Conservation (phyloP, 2,113 vertebrate genomes). For the Nibea albiflora region DNA sequence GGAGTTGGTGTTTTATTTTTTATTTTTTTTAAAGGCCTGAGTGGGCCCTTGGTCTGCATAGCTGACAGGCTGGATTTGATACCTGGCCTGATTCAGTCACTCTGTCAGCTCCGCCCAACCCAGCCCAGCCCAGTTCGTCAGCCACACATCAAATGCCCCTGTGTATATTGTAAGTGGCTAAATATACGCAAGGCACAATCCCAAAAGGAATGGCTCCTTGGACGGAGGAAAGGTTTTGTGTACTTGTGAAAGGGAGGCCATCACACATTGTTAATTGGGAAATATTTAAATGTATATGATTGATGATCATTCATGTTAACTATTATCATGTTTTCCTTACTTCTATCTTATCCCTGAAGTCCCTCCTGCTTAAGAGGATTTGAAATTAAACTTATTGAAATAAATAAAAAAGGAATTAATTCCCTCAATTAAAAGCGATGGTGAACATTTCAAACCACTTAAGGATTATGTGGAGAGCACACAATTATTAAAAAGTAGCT, state of each 20-base stretch:
- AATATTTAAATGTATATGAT: too few species aligned
- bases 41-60: slow-evolving; percentile 66
- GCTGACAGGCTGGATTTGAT: slow-evolving; percentile 78
- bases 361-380: background rate
- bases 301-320: background rate
- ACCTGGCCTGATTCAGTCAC: slow-evolving; percentile 84
- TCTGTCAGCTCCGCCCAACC: slow-evolving; percentile 52
- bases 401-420: background rate
- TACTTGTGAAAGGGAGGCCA: background rate
- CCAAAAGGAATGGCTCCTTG: slow-evolving; percentile 28
- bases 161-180: slow-evolving; percentile 68
- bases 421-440: background rate
- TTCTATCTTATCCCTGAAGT: background rate
- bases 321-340: background rate
- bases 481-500: too few species aligned
- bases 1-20: slow-evolving; percentile 71
- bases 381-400: background rate
- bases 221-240: slow-evolving; percentile 2
- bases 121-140: slow-evolving; percentile 33
- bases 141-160: slow-evolving; percentile 55
- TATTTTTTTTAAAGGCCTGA: slow-evolving; percentile 62
- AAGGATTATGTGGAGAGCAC: too few species aligned
- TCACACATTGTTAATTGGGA: background rate
- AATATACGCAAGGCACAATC: slow-evolving; percentile 66
- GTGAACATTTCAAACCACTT: background rate